phyloP scores from a whole-genome alignment of 2,797 vertebrate species.

The Ceryle rudis region DNA sequence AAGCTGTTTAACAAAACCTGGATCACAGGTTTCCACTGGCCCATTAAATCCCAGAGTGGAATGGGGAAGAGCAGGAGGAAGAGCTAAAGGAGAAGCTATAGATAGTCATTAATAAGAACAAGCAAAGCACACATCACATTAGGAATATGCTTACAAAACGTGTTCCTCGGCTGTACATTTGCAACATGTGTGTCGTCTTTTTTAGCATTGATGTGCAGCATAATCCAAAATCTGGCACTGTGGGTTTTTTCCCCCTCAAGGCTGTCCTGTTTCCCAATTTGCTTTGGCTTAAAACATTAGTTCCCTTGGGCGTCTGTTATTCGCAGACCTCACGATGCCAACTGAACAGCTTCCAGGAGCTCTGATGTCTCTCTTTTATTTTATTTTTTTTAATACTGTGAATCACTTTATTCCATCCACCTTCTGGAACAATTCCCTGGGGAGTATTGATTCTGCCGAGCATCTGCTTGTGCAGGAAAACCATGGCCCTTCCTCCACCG shows the following conservation, averaged over 20 bases:
- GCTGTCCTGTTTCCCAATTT: slow-evolving; percentile 71
- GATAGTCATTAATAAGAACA: not conserved
- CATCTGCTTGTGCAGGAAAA: slow-evolving; percentile 32
- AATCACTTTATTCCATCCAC: slow-evolving; percentile 63
- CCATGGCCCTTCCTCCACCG: not conserved
- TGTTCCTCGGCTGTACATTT: not conserved
- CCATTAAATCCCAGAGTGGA: not conserved
- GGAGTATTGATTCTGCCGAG: slow-evolving; percentile 15
- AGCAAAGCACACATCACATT: not conserved
- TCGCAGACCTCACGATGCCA: slow-evolving; percentile 63
- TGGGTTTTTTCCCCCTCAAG: slow-evolving; percentile 22
- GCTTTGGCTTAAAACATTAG: slow-evolving; percentile 73
- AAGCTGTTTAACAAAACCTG: not conserved
- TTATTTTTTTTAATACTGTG: slow-evolving; percentile 65
- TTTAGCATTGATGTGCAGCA: slow-evolving; percentile 47
- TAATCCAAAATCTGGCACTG: slow-evolving; percentile 56
- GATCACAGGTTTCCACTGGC: not conserved
- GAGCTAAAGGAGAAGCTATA: not conserved
- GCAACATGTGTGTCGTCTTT: slow-evolving; percentile 43
- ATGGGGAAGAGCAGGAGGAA: not conserved
- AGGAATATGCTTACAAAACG: not conserved
- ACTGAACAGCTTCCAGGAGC: slow-evolving; percentile 65
- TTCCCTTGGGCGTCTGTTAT: slow-evolving; percentile 66
- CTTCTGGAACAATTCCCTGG: slow-evolving; percentile 59
- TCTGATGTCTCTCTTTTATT: slow-evolving; percentile 65